Evolutionary conservation across 2,888 invertebrate genomes (phyloP).

Genomic region (Macaria notata): DNA sequence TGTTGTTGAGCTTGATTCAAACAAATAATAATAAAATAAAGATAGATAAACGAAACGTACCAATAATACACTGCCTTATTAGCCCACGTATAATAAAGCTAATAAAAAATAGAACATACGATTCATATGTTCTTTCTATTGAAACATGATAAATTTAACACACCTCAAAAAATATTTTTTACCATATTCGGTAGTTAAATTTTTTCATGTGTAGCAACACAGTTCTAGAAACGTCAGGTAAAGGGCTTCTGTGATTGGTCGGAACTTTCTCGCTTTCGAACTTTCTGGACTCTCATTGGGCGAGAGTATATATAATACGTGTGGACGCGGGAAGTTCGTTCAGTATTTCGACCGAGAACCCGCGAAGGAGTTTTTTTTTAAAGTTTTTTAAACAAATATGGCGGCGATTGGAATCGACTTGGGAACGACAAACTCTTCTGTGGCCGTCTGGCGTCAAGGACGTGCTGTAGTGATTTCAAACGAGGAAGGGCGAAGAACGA

Average conservation of each 20-base stretch:
- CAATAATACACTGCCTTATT: too few species aligned
- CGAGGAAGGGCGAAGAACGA: conserved; percentile 57
- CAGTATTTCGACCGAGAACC: conserved; percentile 10
- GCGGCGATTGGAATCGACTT: conserved; percentile 66
- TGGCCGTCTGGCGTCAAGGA: conserved; percentile 60
- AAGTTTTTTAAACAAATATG: conserved; percentile 41
- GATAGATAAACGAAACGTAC: too few species aligned
- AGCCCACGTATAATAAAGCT: too few species aligned
- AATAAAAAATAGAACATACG: too few species aligned
- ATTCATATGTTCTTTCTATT: too few species aligned
- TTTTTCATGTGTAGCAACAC: conserved; percentile 43
- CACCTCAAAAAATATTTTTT: too few species aligned
- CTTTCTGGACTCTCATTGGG: conserved; percentile 52
- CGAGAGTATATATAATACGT: conserved; percentile 54
- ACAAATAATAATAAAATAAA: too few species aligned
- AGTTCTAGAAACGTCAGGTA: conserved; percentile 49
- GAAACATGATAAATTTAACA: too few species aligned
- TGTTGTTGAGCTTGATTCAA: too few species aligned
- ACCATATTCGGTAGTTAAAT: conserved; percentile 1
- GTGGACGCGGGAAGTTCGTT: conserved; percentile 37
- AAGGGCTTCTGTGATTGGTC: conserved; percentile 51
- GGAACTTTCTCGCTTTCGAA: conserved; percentile 42
- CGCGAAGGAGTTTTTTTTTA: conserved; percentile 10
- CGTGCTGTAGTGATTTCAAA: conserved; percentile 61
- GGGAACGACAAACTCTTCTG: conserved; percentile 63